Evolutionary conservation across 2,888 invertebrate species (phyloP).

Genomic region (Pheosia gnoma): DNA sequence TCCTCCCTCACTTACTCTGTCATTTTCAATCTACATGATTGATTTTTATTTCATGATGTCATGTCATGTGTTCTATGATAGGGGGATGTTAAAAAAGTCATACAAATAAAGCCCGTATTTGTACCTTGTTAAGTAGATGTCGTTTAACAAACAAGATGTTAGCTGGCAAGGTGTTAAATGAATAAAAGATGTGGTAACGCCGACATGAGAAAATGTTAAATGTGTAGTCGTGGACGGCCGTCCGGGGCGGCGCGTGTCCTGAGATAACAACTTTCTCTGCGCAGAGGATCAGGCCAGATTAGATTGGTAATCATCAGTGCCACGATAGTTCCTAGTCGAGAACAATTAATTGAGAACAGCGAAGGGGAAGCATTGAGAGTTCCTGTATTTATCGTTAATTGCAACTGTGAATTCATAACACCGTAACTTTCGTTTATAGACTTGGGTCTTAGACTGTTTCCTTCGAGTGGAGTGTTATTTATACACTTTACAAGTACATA

Average conservation of each 20-base stretch:
- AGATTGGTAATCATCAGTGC: constrained; percentile 70
- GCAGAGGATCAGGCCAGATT: constrained; percentile 60
- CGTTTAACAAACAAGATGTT: no score
- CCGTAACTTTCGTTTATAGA: background rate
- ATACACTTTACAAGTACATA: background rate
- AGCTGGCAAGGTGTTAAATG: background rate
- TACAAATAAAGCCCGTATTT: no score
- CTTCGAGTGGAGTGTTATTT: background rate
- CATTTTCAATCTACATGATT: no score
- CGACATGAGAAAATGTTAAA: background rate
- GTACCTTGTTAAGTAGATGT: no score
- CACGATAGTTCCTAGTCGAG: constrained; percentile 65
- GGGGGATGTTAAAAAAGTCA: no score
- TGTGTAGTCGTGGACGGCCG: background rate
- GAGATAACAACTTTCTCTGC: constrained; percentile 68
- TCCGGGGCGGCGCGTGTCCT: constrained; percentile 28
- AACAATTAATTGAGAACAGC: constrained; percentile 59
- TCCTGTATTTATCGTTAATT: constrained; percentile 46
- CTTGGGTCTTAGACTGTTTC: no score
- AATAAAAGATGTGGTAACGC: background rate
- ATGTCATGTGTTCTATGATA: no score
- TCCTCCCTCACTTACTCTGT: no score
- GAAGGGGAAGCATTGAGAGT: constrained; percentile 57
- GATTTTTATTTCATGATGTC: no score
- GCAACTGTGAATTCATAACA: constrained; percentile 19